Conservation (phyloP, 2,797 vertebrate genomes). For the Scolopax bukidnonensis region DNA sequence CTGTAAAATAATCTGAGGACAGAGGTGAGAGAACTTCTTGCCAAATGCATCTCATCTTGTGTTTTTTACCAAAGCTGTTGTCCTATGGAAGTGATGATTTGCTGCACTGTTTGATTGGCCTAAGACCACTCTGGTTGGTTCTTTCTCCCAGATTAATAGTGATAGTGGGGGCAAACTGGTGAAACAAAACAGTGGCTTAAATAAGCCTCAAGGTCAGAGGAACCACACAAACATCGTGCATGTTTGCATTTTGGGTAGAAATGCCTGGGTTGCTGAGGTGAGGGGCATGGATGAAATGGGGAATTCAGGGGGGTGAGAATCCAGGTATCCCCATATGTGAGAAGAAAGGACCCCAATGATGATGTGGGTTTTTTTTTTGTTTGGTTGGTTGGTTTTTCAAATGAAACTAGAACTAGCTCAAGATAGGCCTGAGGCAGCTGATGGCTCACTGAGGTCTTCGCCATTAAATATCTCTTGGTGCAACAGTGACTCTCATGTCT, state of each 20-base stretch:
- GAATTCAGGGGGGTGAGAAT: background rate
- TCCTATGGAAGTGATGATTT: accelerated
- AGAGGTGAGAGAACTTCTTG: background rate
- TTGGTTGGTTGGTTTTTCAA: background rate
- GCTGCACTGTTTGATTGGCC: background rate
- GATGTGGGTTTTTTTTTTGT: background rate
- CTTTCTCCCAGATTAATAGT: background rate
- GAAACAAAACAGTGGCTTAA: background rate
- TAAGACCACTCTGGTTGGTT: background rate
- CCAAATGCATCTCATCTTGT: background rate
- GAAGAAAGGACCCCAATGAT: background rate
- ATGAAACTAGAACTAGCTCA: background rate
- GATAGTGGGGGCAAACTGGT: background rate
- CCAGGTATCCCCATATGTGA: background rate
- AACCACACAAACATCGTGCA: background rate
- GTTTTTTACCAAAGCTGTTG: background rate
- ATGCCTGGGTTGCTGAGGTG: background rate
- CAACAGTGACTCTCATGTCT: background rate
- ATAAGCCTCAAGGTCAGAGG: background rate
- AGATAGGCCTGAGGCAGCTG: background rate
- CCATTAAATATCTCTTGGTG: background rate
- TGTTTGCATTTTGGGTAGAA: background rate
- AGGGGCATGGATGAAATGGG: background rate
- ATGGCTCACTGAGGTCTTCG: background rate
- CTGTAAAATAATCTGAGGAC: background rate